Conservation (phyloP, 2,113 vertebrate genomes). For the Eonycteris spelaea region DNA sequence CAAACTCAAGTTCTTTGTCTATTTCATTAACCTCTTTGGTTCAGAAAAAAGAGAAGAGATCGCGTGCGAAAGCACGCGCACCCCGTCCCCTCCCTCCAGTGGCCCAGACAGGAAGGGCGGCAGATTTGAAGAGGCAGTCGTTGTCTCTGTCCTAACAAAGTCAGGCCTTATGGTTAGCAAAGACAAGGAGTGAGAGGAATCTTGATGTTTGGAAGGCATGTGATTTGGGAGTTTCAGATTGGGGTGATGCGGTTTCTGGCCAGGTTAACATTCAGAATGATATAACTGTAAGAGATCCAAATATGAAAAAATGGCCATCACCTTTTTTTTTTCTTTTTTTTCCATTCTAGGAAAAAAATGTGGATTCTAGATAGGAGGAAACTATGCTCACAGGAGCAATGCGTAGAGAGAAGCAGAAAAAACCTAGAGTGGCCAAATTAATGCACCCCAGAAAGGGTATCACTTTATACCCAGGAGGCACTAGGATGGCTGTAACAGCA, state of each 20-base stretch:
- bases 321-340: not conserved
- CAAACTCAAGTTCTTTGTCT: not conserved
- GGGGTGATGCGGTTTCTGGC: not conserved
- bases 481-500: not conserved
- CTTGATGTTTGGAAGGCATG: not conserved
- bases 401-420: not conserved
- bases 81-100: not conserved
- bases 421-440: not conserved
- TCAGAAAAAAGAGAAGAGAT: not conserved
- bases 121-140: not conserved
- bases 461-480: not conserved
- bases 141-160: not conserved
- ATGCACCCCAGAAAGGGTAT: not conserved
- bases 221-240: not conserved
- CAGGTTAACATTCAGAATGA: not conserved
- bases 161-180: not conserved
- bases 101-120: not conserved
- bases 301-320: not conserved
- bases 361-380: not conserved
- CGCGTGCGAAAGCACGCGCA: not conserved
- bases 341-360: not conserved
- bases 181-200: not conserved
- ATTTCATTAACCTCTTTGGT: not conserved
- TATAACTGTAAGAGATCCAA: not conserved
- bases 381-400: not conserved